Evolutionary conservation across 2,888 invertebrate genomes (phyloP).

Genomic region (Pterostichus madidus): DNA sequence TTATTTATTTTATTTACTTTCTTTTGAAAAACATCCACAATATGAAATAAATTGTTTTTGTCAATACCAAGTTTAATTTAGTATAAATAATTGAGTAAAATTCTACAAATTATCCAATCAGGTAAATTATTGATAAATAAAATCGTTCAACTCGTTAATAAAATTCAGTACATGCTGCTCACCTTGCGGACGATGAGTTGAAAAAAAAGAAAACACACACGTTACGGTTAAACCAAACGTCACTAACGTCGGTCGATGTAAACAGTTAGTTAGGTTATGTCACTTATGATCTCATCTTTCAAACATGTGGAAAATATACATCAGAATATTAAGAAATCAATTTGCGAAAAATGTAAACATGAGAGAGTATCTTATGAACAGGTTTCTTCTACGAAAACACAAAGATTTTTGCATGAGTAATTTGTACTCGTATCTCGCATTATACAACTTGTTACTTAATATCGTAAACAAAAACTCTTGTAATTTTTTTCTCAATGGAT

Average conservation of each 20-base stretch:
- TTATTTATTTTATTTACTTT: no score
- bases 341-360: conserved; percentile 27
- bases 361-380: conserved; percentile 30
- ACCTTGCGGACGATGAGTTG: background rate
- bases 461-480: conserved; percentile 30
- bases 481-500: conserved; percentile 26
- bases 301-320: background rate
- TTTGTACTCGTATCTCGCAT: conserved; percentile 18
- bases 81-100: no score
- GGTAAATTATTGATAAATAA: no score
- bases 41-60: no score
- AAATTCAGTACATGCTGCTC: conserved; percentile 1
- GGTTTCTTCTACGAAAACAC: conserved; percentile 5
- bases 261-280: conserved; percentile 12
- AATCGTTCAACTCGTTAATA: background rate
- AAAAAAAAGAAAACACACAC: background rate
- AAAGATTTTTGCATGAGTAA: conserved; percentile 39
- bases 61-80: no score
- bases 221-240: conserved; percentile 1
- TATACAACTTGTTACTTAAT: conserved; percentile 48
- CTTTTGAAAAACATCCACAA: no score
- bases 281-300: conserved; percentile 4
- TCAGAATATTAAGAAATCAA: conserved; percentile 21
- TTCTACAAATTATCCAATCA: no score
- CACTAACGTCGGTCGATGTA: background rate